These are phyloP conservation scores for Agrotis ipsilon DNA, from an alignment of 2,888 invertebrate genomes.

Conservation along the genomic window DNA sequence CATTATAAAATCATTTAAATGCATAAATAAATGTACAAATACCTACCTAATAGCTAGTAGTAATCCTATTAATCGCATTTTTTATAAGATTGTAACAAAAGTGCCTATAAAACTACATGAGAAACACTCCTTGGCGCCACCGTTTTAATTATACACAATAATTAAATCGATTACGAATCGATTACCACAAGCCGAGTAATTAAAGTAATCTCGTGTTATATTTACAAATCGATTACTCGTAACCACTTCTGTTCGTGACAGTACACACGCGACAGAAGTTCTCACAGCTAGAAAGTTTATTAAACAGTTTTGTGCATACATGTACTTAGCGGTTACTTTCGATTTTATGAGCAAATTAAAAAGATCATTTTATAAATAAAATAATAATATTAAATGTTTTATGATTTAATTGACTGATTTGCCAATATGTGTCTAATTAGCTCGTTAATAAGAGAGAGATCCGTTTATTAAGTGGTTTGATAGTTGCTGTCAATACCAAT, in stretches of 20 bases:
- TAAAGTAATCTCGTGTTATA: conserved; percentile 37
- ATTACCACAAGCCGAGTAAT: conserved; percentile 31
- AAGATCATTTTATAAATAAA: conserved; percentile 24
- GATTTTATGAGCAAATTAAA: conserved; percentile 28
- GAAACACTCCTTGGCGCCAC: conserved; percentile 41
- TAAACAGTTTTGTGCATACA: conserved; percentile 42
- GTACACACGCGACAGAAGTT: conserved; percentile 53
- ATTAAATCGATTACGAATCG: conserved; percentile 44
- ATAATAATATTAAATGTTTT: conserved; percentile 8
- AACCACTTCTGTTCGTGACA: conserved; percentile 45
- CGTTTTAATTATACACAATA: conserved; percentile 33
- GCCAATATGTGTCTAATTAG: conserved; percentile 12
- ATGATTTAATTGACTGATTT: conserved; percentile 17
- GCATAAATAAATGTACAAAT: not conserved
- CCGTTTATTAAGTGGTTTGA: conserved; percentile 13
- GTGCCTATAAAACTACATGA: conserved; percentile 16
- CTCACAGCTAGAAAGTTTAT: conserved; percentile 52
- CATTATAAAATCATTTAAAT: not conserved
- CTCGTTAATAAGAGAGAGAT: conserved; percentile 10
- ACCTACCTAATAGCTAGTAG: too few species aligned
- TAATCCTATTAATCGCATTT: not conserved
- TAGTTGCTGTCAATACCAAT: not conserved
- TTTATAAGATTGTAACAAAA: conserved; percentile 3
- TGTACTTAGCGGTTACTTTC: conserved; percentile 47
- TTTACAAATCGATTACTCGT: conserved; percentile 42